A percentile compares a stretch with the other conserved stretches of the same genome.
These are phyloP conservation scores for Oscheius sp. DNA, from an alignment of 1,140 invertebrate genomes.

Conservation along the genomic window DNA sequence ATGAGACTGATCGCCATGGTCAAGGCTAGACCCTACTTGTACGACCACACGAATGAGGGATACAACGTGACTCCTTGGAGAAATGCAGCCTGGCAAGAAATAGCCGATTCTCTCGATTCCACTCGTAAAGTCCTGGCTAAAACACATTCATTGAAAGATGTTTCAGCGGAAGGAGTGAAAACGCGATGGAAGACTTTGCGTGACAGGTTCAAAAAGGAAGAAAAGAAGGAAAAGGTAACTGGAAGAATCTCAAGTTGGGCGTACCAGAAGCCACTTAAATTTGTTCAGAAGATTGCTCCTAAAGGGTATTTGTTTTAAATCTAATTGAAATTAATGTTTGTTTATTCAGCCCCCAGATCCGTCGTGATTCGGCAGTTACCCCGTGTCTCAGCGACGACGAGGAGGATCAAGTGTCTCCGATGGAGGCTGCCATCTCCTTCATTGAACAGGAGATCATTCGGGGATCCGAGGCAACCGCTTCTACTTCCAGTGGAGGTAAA, in stretches of 20 bases:
- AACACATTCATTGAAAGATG: neutral
- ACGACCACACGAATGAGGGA: conserved; percentile 26
- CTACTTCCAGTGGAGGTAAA: neutral
- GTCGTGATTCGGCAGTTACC: neutral
- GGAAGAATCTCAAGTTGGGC: conserved; percentile 19
- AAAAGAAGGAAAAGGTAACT: conserved; percentile 18
- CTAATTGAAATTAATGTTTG: neutral
- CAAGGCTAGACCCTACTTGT: neutral
- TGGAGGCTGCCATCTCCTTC: conserved; percentile 30
- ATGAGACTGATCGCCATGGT: conserved; percentile 20
- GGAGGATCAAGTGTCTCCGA: conserved; percentile 12
- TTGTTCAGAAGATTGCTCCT: conserved; percentile 20
- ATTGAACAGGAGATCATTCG: conserved; percentile 30
- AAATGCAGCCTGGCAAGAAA: conserved; percentile 27
- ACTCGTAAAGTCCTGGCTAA: conserved; percentile 5
- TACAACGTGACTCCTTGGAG: conserved; percentile 28
- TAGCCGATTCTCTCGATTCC: conserved; percentile 7
- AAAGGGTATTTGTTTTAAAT: conserved; percentile 1
- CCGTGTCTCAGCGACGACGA: neutral
- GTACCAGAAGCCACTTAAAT: conserved; percentile 8
- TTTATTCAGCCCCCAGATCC: conserved; percentile 5
- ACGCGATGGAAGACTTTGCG: conserved; percentile 37
- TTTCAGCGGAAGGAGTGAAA: conserved; percentile 28
- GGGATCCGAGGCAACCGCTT: neutral
- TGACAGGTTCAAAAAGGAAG: conserved; percentile 35